phyloP scores from a whole-genome alignment of 2,888 invertebrate species.

The Cheilosia vernalis region DNA sequence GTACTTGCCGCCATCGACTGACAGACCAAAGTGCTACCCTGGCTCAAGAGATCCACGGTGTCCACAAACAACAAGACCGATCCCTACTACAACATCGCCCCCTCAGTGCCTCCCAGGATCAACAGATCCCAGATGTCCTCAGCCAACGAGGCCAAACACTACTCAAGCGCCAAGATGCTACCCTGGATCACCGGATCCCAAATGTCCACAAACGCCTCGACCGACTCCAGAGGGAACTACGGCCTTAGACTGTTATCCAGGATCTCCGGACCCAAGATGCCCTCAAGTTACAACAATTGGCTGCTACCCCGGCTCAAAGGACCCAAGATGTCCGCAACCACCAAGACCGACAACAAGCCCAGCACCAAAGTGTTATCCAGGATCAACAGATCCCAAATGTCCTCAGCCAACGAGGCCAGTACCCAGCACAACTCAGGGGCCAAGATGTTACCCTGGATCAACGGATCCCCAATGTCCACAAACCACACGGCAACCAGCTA shows the following conservation, averaged over 20 bases:
- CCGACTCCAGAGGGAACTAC: neutral
- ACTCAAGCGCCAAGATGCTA: no score
- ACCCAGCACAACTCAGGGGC: no score
- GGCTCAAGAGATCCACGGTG: neutral
- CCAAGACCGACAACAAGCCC: neutral
- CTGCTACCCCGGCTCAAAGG: conserved; percentile 77
- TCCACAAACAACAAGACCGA: no score
- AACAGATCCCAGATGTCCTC: no score
- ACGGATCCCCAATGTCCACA: conserved; percentile 78
- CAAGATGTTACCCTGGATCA: no score
- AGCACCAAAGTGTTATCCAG: no score
- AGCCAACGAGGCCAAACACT: no score
- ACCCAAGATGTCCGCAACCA: conserved; percentile 77
- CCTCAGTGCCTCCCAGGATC: no score
- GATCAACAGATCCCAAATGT: neutral
- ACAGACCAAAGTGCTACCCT: neutral
- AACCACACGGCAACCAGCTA: neutral
- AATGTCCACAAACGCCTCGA: neutral
- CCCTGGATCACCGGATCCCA: neutral
- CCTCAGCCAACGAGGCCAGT: no score
- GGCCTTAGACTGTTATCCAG: conserved; percentile 67
- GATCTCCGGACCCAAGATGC: conserved; percentile 80
- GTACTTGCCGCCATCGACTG: no score
- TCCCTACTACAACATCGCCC: no score
- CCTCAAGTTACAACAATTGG: conserved; percentile 67